These are phyloP conservation scores for Pocillopora verrucosa DNA, from an alignment of 64 coral and sea anemone species.

Conservation along the genomic window DNA sequence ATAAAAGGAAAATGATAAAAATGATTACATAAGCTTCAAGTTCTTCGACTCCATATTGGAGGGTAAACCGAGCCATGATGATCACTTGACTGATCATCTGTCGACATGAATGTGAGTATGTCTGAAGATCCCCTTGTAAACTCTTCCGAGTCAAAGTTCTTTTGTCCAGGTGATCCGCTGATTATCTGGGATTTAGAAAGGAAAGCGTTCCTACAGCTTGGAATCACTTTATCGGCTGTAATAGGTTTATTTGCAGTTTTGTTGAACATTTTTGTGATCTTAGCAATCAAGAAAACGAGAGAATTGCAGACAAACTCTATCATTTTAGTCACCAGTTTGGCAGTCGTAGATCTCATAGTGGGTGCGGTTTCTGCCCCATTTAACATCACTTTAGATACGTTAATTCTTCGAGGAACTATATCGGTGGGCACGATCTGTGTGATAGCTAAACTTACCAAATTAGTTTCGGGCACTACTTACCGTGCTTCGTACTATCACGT, in stretches of 20 bases:
- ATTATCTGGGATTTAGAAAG: not conserved
- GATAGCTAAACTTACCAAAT: not conserved
- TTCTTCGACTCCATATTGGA: too few species aligned
- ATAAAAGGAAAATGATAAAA: too few species aligned
- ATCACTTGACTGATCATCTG: too few species aligned
- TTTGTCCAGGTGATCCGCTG: not conserved
- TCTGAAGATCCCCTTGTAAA: too few species aligned
- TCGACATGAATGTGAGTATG: too few species aligned
- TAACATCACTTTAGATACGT: not conserved
- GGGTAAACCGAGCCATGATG: too few species aligned
- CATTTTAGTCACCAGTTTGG: not conserved
- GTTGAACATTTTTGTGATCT: not conserved
- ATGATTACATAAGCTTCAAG: too few species aligned
- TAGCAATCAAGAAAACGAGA: not conserved
- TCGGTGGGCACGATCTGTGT: not conserved
- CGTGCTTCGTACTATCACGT: not conserved
- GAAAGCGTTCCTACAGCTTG: not conserved
- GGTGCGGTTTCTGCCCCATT: not conserved
- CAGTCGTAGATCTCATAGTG: not conserved
- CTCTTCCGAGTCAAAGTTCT: not conserved
- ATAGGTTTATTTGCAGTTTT: not conserved
- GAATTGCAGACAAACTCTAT: not conserved
- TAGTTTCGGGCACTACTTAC: not conserved
- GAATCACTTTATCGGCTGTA: not conserved
- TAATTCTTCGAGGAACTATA: not conserved